These are phyloP conservation scores for Colostygia pectinataria DNA, from an alignment of 2,888 invertebrate genomes.

Conservation along the genomic window DNA sequence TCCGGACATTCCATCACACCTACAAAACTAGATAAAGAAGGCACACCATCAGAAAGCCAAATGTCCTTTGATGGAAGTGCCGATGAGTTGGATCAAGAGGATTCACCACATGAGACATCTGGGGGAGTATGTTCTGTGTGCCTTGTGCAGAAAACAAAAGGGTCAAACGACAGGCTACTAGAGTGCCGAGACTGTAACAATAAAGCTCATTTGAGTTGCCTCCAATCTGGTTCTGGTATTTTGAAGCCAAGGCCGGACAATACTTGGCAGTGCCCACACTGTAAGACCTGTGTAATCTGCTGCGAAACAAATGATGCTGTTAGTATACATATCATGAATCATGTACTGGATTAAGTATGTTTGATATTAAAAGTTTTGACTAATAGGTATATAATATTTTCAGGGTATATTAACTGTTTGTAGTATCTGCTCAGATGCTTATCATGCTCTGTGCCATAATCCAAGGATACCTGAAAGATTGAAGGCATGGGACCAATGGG, in stretches of 20 bases:
- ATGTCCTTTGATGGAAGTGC: conserved; percentile 70
- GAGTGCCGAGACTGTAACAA: conserved; percentile 89
- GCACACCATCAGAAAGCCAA: conserved; percentile 68
- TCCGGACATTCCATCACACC: conserved; percentile 41
- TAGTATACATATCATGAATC: no score
- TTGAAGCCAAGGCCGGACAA: conserved; percentile 85
- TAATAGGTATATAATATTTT: conserved; percentile 30
- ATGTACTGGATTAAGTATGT: no score
- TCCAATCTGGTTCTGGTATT: conserved; percentile 86
- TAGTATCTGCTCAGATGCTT: conserved; percentile 92
- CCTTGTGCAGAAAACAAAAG: conserved; percentile 81
- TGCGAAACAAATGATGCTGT: conserved; percentile 89
- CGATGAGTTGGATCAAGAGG: conserved; percentile 72
- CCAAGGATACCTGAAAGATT: conserved; percentile 85
- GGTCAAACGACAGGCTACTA: conserved; percentile 84
- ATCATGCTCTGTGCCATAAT: conserved; percentile 91
- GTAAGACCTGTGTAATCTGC: conserved; percentile 93
- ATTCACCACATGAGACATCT: conserved; percentile 70
- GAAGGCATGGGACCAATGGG: conserved; percentile 86
- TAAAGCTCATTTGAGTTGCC: conserved; percentile 87
- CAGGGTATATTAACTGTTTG: conserved; percentile 90
- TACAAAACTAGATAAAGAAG: conserved; percentile 61
- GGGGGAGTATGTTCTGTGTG: conserved; percentile 86
- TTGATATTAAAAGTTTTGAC: neutral
- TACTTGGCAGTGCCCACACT: conserved; percentile 95